Evolutionary conservation across 2,888 invertebrate species (phyloP).

Genomic region (Dysmachus trigonus): DNA sequence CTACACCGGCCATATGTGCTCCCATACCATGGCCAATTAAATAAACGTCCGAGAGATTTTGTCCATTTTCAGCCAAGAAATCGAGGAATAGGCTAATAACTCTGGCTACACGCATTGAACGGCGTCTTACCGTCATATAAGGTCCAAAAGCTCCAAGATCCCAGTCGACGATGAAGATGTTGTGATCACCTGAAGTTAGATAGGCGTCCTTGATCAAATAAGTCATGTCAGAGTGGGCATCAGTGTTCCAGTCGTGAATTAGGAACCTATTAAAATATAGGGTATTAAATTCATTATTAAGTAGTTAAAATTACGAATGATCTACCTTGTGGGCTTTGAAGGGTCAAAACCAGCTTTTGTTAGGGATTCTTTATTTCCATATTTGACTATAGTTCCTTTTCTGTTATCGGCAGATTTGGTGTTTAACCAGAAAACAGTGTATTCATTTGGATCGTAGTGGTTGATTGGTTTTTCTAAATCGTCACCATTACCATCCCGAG

Average conservation of each 20-base stretch:
- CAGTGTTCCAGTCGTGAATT: constrained; percentile 71
- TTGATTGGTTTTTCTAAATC: not conserved
- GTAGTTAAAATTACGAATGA: not conserved
- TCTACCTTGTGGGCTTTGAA: constrained; percentile 52
- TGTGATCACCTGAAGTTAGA: constrained; percentile 68
- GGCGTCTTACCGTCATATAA: constrained; percentile 59
- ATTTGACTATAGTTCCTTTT: constrained; percentile 47
- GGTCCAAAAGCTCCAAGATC: constrained; percentile 55
- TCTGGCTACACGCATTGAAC: constrained; percentile 66
- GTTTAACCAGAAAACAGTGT: constrained; percentile 54
- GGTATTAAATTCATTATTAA: not conserved
- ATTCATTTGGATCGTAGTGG: not conserved
- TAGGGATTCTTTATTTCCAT: constrained; percentile 48
- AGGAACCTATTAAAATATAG: constrained; percentile 52
- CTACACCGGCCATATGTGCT: constrained; percentile 71
- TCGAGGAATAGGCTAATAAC: constrained; percentile 72
- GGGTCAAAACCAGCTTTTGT: constrained; percentile 52
- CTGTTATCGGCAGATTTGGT: constrained; percentile 54
- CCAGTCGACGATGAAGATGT: constrained; percentile 72
- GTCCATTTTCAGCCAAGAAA: constrained; percentile 70
- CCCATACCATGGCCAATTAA: constrained; percentile 69
- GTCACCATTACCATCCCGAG: not conserved
- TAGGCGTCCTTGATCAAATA: constrained; percentile 63
- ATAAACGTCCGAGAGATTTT: constrained; percentile 58
- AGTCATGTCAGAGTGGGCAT: constrained; percentile 61